Conservation (phyloP, 2,888 invertebrate species). For the Acanthopleura granulata region DNA sequence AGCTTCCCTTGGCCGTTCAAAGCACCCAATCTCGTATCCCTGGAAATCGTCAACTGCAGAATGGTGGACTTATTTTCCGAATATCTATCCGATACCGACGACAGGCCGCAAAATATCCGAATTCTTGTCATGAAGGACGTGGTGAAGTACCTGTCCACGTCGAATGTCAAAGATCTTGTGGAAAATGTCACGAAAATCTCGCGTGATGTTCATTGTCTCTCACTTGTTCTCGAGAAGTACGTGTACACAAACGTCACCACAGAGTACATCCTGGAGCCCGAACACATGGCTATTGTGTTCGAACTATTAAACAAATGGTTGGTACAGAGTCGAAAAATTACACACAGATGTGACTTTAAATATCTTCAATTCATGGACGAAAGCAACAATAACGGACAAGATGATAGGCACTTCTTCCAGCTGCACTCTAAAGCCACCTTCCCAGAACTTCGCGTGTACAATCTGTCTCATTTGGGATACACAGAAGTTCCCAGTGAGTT, state of each 20-base stretch:
- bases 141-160: background rate
- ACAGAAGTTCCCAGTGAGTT: slow-evolving; percentile 31
- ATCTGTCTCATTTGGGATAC: background rate
- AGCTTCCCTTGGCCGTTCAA: slow-evolving; percentile 41
- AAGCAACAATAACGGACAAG: slow-evolving; percentile 24
- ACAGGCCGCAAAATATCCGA: background rate
- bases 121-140: background rate
- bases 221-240: background rate
- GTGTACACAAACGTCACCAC: background rate
- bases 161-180: background rate
- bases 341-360: slow-evolving; percentile 36
- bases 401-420: background rate
- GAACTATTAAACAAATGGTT: background rate
- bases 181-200: background rate
- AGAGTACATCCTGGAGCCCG: background rate
- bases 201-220: background rate
- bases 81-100: background rate
- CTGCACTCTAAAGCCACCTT: background rate
- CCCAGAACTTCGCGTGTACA: background rate
- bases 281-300: background rate
- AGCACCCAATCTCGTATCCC: slow-evolving; percentile 30
- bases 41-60: slow-evolving; percentile 33
- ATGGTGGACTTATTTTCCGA: slow-evolving; percentile 27
- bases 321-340: slow-evolving; percentile 20
- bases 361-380: slow-evolving; percentile 39